phyloP scores from a whole-genome alignment of 1,140 invertebrate genomes.

The Elymnias hypermnestra region DNA sequence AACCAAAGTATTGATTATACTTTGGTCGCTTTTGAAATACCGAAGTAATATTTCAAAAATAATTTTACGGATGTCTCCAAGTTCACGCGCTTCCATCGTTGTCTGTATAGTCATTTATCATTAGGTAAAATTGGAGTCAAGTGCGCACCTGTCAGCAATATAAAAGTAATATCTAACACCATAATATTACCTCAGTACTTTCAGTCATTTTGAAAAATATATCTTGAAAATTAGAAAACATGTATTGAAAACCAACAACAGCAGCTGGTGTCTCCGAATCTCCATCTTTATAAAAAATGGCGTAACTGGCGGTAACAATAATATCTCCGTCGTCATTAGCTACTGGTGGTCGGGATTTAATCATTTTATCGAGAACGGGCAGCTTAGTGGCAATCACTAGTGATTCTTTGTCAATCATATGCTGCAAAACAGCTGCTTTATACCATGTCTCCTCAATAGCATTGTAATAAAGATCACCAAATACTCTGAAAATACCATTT shows the following conservation, averaged over 20 bases:
- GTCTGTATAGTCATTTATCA: too few relatives aligned
- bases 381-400: conserved; percentile 89
- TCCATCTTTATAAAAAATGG: conserved; percentile 88
- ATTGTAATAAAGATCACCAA: conserved; percentile 85
- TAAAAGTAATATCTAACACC: too few relatives aligned
- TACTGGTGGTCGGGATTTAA: conserved; percentile 30
- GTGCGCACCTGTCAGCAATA: too few relatives aligned
- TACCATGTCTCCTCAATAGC: conserved; percentile 96
- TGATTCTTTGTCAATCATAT: conserved; percentile 83
- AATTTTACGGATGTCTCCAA: too few relatives aligned
- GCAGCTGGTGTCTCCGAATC: conserved; percentile 88
- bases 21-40: too few relatives aligned
- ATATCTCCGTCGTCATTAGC: conserved; percentile 73
- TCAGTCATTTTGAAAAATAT: conserved; percentile 85
- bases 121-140: too few relatives aligned
- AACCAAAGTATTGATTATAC: too few relatives aligned
- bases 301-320: conserved; percentile 87
- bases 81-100: too few relatives aligned
- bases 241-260: conserved; percentile 87
- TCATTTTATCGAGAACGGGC: conserved; percentile 74
- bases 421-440: conserved; percentile 91
- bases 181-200: conserved; percentile 31
- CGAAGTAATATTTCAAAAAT: too few relatives aligned
- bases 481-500: conserved; percentile 78
- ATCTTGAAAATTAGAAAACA: conserved; percentile 82